Percentiles rank a stretch among this genome's conserved stretches.
These are phyloP conservation scores for Perognathus longimembris DNA, from an alignment of 2,113 vertebrate genomes.

Conservation along the genomic window DNA sequence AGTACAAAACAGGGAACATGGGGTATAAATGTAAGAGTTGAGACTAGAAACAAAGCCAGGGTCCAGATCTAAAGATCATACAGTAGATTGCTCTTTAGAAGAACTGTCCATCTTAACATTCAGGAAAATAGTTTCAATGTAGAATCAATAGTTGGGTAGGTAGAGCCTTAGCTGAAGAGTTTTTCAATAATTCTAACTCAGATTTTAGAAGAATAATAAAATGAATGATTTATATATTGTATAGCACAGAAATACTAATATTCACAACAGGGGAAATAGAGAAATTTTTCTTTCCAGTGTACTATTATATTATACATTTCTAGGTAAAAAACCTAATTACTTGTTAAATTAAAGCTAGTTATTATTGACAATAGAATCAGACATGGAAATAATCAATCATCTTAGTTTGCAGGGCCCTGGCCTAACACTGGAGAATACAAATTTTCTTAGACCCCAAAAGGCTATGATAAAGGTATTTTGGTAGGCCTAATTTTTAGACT, in stretches of 20 bases:
- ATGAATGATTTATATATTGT: not conserved
- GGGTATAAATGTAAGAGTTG: not conserved
- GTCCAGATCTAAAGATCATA: not conserved
- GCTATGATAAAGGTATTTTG: not conserved
- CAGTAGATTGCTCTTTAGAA: not conserved
- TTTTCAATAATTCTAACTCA: not conserved
- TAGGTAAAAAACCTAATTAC: constrained; percentile 50
- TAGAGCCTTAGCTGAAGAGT: not conserved
- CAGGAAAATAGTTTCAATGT: constrained; percentile 4
- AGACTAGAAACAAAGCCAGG: not conserved
- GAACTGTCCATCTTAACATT: not conserved
- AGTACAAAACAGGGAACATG: not conserved
- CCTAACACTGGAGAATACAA: not conserved
- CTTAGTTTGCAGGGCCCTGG: not conserved
- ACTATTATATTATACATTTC: not conserved
- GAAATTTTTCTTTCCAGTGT: constrained; percentile 33
- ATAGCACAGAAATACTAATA: constrained; percentile 23
- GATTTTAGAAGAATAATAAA: constrained; percentile 26
- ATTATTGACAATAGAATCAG: not conserved
- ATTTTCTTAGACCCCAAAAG: constrained; percentile 9
- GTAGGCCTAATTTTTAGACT: constrained; percentile 1
- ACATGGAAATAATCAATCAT: constrained; percentile 22
- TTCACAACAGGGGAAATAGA: not conserved
- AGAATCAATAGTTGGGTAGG: not conserved
- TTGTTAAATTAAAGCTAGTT: constrained; percentile 29